These are phyloP conservation scores for Chrysodeixis includens DNA, from an alignment of 2,888 invertebrate species.

Conservation along the genomic window DNA sequence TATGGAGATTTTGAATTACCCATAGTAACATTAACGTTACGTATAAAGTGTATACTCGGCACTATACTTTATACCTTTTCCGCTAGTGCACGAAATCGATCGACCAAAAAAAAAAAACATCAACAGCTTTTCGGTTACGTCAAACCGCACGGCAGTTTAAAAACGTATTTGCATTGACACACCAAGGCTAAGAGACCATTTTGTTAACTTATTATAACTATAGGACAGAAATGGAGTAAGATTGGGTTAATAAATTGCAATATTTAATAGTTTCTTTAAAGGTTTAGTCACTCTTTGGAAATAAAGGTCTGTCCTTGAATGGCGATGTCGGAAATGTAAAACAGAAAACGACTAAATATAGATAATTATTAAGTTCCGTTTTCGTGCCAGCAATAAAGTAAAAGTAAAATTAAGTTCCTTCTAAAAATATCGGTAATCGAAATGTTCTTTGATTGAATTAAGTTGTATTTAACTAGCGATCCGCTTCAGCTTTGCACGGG, in stretches of 20 bases:
- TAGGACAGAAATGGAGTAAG: conserved; percentile 5
- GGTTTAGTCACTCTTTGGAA: conserved; percentile 1
- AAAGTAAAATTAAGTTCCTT: too few species aligned
- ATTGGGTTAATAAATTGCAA: conserved; percentile 1
- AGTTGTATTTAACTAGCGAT: too few species aligned
- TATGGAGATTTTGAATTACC: too few species aligned
- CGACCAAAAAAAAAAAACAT: not conserved
- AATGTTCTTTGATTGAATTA: too few species aligned
- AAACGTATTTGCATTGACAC: conserved; percentile 5
- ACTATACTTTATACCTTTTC: not conserved
- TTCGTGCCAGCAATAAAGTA: not conserved
- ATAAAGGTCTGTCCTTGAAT: not conserved
- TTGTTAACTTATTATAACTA: conserved; percentile 2
- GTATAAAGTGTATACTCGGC: too few species aligned
- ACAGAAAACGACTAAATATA: not conserved
- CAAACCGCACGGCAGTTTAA: not conserved
- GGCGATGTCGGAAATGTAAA: not conserved
- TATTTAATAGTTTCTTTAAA: not conserved
- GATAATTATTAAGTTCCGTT: not conserved
- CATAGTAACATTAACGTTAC: too few species aligned
- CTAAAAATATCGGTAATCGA: too few species aligned
- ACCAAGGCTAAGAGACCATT: not conserved
- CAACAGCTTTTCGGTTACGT: not conserved
- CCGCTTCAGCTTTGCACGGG: too few species aligned
- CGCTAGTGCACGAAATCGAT: not conserved